Conservation (phyloP, 2,888 invertebrate species). For the Xestia ashworthii region DNA sequence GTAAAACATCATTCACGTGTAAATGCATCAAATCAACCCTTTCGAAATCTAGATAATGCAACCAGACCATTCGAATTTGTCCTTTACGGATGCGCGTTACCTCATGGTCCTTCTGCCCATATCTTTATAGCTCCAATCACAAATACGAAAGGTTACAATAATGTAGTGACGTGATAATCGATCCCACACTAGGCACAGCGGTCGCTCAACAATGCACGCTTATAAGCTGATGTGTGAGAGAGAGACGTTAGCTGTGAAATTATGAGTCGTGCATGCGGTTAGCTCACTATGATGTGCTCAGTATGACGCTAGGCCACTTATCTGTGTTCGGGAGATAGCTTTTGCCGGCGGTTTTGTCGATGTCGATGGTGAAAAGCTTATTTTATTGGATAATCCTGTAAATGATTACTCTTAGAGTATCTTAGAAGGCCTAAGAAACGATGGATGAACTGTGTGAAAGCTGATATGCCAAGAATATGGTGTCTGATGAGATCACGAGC, state of each 20-base stretch:
- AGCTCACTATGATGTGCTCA: slow-evolving; percentile 33
- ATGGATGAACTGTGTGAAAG: too few relatives aligned
- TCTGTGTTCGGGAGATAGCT: slow-evolving; percentile 26
- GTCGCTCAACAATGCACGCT: slow-evolving; percentile 55
- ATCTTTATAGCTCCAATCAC: slow-evolving; percentile 18
- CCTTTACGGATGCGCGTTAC: neutral
- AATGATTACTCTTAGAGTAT: too few relatives aligned
- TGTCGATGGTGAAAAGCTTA: slow-evolving; percentile 10
- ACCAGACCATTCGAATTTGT: neutral
- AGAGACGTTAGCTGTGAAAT: slow-evolving; percentile 59
- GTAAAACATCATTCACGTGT: too few relatives aligned
- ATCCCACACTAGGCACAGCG: slow-evolving; percentile 52
- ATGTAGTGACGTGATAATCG: slow-evolving; percentile 58
- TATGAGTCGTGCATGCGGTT: slow-evolving; percentile 55
- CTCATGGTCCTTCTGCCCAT: slow-evolving; percentile 43
- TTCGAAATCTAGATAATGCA: neutral
- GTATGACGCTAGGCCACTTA: slow-evolving; percentile 47
- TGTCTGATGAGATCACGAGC: too few relatives aligned
- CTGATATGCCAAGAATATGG: too few relatives aligned
- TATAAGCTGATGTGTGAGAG: slow-evolving; percentile 42
- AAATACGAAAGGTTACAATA: slow-evolving; percentile 51
- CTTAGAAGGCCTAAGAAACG: too few relatives aligned
- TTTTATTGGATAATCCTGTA: slow-evolving; percentile 4
- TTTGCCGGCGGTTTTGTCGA: slow-evolving; percentile 31
- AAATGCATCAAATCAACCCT: neutral